These are phyloP conservation scores for Micropoecilia bifurca DNA, from an alignment of 2,797 vertebrate species.

Conservation along the genomic window DNA sequence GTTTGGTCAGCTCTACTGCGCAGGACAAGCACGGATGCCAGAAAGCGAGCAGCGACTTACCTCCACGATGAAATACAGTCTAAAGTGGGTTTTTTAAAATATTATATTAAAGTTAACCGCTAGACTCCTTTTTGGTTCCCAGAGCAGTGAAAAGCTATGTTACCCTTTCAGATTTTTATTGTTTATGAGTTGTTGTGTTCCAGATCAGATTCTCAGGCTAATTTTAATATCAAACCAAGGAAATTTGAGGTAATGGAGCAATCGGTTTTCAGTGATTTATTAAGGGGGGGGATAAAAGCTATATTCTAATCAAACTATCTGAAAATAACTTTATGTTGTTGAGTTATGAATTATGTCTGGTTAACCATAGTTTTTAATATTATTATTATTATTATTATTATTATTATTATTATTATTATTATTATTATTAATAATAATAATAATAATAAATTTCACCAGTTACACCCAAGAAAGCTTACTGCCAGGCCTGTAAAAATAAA, in stretches of 20 bases:
- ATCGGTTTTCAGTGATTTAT: neutral
- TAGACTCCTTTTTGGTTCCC: neutral
- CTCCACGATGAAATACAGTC: neutral
- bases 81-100: neutral
- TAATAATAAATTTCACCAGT: neutral
- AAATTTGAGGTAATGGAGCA: neutral
- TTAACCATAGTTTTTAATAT: neutral
- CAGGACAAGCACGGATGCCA: conserved; percentile 47
- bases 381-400: too few species aligned
- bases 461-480: neutral
- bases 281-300: neutral
- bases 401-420: neutral
- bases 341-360: too few species aligned
- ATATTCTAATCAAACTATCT: neutral
- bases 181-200: neutral
- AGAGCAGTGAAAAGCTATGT: neutral
- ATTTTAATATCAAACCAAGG: neutral
- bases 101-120: neutral
- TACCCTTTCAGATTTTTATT: neutral
- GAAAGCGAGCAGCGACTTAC: neutral
- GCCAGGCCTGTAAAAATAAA: neutral
- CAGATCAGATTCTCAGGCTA: neutral
- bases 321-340: neutral
- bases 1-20: conserved; percentile 52
- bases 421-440: too few species aligned